Conservation (phyloP, 2,888 invertebrate genomes). For the Eupithecia tripunctaria region DNA sequence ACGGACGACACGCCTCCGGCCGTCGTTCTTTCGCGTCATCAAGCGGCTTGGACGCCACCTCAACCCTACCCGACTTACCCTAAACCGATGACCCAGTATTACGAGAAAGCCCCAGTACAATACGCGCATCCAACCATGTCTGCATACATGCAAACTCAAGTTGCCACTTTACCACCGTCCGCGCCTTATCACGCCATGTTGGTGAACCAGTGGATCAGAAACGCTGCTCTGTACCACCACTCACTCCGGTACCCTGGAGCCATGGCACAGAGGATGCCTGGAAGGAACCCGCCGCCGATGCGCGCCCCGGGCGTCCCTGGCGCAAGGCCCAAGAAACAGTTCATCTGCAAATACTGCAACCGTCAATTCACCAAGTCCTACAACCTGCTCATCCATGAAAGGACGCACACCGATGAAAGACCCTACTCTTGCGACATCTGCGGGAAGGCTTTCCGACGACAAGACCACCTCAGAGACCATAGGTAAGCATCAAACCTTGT, state of each 20-base stretch:
- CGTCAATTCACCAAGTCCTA: constrained; percentile 99
- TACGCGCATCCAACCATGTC: constrained; percentile 75
- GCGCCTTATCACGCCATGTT: constrained; percentile 85
- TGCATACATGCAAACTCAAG: constrained; percentile 79
- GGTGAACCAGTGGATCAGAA: constrained; percentile 90
- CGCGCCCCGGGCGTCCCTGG: constrained; percentile 84
- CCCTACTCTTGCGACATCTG: constrained; percentile 98
- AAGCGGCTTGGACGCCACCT: constrained; percentile 69
- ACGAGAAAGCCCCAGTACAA: constrained; percentile 71
- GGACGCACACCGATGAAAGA: constrained; percentile 98
- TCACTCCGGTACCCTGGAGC: constrained; percentile 78
- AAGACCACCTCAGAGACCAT: constrained; percentile 96
- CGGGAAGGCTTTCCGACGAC: constrained; percentile 97
- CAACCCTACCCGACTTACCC: constrained; percentile 72
- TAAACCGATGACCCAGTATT: constrained; percentile 73
- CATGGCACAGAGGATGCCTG: constrained; percentile 80
- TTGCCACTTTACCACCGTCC: constrained; percentile 74
- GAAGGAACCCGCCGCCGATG: constrained; percentile 82
- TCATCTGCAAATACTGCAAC: constrained; percentile 98
- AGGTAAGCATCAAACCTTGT: constrained; percentile 83
- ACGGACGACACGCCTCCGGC: constrained; percentile 85
- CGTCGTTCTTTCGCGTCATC: constrained; percentile 74
- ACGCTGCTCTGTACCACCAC: constrained; percentile 88
- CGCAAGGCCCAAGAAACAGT: constrained; percentile 91
- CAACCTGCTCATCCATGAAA: constrained; percentile 98